Evolutionary conservation across 2,113 vertebrate species (phyloP).

Genomic region (Capreolus pygargus): DNA sequence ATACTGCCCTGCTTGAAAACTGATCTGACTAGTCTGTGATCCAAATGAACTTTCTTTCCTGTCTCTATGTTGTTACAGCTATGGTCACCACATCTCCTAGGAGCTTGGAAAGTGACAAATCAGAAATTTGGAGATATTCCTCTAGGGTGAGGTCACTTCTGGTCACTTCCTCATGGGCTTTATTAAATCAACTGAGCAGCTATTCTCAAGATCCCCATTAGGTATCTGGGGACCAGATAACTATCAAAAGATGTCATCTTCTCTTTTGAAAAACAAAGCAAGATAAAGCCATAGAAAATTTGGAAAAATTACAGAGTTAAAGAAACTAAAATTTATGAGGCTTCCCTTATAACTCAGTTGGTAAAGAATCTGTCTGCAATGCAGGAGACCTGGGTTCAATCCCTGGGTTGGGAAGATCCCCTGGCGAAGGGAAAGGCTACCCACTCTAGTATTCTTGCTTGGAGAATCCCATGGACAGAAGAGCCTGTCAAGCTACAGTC

Average conservation of each 20-base stretch:
- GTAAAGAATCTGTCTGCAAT: neutral
- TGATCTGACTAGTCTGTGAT: neutral
- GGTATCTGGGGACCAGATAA: neutral
- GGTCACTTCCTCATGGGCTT: neutral
- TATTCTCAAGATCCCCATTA: neutral
- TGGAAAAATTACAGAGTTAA: neutral
- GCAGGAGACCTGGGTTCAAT: neutral
- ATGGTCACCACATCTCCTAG: neutral
- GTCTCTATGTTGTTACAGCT: neutral
- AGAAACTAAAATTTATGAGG: neutral
- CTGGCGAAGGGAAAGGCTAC: neutral
- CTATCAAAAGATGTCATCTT: neutral
- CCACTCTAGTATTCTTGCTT: neutral
- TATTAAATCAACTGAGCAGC: neutral
- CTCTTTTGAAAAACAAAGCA: neutral
- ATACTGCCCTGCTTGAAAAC: neutral
- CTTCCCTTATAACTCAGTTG: neutral
- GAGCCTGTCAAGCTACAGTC: neutral
- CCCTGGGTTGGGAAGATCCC: neutral
- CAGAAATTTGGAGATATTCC: neutral
- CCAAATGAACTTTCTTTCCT: neutral
- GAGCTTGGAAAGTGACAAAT: neutral
- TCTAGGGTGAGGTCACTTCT: neutral
- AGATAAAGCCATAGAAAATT: neutral
- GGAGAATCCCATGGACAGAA: neutral